A percentile compares a stretch with the other conserved stretches of the same genome.
Conservation (phyloP, 2,797 vertebrate species). For the Labroides dimidiatus region DNA sequence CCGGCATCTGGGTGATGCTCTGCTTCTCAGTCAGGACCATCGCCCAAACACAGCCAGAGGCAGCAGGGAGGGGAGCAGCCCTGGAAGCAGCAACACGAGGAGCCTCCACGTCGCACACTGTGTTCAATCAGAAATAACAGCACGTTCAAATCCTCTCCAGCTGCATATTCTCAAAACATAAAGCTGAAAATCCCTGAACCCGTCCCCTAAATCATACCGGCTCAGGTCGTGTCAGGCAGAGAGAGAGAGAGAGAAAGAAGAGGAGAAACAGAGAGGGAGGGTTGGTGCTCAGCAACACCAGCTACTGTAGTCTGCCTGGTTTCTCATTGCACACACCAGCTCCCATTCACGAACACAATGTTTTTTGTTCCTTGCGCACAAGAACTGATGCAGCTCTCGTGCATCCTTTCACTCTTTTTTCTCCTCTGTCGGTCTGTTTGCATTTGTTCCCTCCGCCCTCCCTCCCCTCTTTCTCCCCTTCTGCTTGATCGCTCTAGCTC, state of each 20-base stretch:
- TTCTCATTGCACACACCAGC: constrained; percentile 75
- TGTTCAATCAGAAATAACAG: constrained; percentile 76
- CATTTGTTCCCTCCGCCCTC: constrained; percentile 49
- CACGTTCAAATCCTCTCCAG: constrained; percentile 72
- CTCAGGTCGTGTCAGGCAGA: constrained; percentile 66
- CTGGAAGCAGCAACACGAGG: constrained; percentile 55
- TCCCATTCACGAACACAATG: constrained; percentile 77
- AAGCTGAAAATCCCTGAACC: constrained; percentile 63
- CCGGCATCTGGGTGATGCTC: constrained; percentile 77
- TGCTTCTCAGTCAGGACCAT: constrained; percentile 79
- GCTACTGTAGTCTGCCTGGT: constrained; percentile 68
- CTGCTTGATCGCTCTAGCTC: constrained; percentile 54
- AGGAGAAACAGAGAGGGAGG: constrained; percentile 51
- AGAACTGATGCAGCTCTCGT: constrained; percentile 76
- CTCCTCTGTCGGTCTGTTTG: constrained; percentile 39
- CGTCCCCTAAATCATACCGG: constrained; percentile 63
- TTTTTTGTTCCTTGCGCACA: constrained; percentile 72
- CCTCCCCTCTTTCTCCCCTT: constrained; percentile 53
- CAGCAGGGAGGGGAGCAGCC: constrained; percentile 69
- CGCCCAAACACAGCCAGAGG: constrained; percentile 66
- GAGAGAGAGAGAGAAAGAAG: constrained; percentile 50
- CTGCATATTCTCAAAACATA: constrained; percentile 66
- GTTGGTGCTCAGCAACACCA: constrained; percentile 65
- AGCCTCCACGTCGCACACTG: constrained; percentile 77
- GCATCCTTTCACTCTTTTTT: constrained; percentile 64